Conservation (phyloP, 1,140 invertebrate genomes). For the Brachionus manjavacas region DNA sequence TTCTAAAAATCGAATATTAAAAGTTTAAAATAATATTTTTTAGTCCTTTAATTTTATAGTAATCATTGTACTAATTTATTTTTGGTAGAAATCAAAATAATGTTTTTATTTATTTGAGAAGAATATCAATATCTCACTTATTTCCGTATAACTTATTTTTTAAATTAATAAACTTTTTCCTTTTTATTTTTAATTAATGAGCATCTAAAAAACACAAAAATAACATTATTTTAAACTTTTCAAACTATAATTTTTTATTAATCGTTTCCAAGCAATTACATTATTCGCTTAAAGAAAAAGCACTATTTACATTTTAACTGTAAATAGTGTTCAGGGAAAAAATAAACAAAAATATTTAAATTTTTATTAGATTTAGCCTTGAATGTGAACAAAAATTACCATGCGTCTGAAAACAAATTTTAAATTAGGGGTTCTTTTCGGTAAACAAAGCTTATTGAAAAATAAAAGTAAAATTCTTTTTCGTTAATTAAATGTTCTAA, state of each 20-base stretch:
- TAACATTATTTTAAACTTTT: background rate
- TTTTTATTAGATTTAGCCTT: constrained; percentile 2
- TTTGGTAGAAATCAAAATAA: no score
- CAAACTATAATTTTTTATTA: background rate
- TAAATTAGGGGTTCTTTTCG: background rate
- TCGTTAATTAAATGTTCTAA: background rate
- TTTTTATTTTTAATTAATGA: background rate
- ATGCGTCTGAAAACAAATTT: background rate
- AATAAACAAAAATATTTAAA: background rate
- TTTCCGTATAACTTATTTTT: background rate
- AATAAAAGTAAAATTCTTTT: background rate
- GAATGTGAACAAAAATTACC: background rate
- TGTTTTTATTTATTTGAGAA: background rate
- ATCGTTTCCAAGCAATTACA: constrained; percentile 34
- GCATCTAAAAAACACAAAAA: background rate
- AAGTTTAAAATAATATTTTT: background rate
- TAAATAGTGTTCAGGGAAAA: background rate
- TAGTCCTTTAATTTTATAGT: background rate
- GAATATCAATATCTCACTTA: no score
- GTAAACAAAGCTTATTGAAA: background rate
- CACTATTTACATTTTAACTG: background rate
- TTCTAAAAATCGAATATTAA: background rate
- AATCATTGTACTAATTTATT: no score
- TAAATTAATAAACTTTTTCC: background rate
- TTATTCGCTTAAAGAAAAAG: constrained; percentile 1